phyloP scores from a whole-genome alignment of 2,888 invertebrate genomes.

The Odontothrips loti region DNA sequence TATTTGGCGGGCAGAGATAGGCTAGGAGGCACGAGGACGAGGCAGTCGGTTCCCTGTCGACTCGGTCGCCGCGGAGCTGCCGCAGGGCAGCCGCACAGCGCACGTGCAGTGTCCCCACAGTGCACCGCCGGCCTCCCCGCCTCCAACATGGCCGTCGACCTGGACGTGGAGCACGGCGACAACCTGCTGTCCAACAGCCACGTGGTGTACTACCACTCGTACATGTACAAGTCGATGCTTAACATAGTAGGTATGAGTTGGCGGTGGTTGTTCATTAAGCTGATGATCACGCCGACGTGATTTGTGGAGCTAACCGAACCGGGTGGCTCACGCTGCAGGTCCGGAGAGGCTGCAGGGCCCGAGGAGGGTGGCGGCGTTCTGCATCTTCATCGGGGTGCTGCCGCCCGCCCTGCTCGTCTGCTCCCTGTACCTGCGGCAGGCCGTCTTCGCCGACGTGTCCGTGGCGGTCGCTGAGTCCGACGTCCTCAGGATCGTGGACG shows the following conservation, averaged over 20 bases:
- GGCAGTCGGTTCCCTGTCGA: not conserved
- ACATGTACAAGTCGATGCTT: constrained; percentile 19
- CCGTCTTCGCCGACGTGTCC: constrained; percentile 69
- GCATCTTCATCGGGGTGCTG: constrained; percentile 67
- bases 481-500: constrained; percentile 75
- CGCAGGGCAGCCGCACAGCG: not conserved
- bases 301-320: not conserved
- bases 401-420: constrained; percentile 70
- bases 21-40: too few species aligned
- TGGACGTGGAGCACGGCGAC: not conserved
- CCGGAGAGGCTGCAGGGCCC: constrained; percentile 68
- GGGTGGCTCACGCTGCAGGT: constrained; percentile 32
- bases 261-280: not conserved
- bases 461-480: constrained; percentile 80
- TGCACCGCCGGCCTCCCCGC: not conserved
- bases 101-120: not conserved
- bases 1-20: not conserved
- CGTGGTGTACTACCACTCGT: constrained; percentile 11
- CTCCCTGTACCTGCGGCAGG: constrained; percentile 72
- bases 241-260: not conserved
- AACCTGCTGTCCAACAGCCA: constrained; percentile 11
- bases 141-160: not conserved
- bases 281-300: not conserved
- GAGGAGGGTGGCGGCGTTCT: constrained; percentile 71
- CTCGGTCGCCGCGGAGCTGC: not conserved